phyloP scores from a whole-genome alignment of 2,888 invertebrate genomes.

The Monoplex corrugatus region DNA sequence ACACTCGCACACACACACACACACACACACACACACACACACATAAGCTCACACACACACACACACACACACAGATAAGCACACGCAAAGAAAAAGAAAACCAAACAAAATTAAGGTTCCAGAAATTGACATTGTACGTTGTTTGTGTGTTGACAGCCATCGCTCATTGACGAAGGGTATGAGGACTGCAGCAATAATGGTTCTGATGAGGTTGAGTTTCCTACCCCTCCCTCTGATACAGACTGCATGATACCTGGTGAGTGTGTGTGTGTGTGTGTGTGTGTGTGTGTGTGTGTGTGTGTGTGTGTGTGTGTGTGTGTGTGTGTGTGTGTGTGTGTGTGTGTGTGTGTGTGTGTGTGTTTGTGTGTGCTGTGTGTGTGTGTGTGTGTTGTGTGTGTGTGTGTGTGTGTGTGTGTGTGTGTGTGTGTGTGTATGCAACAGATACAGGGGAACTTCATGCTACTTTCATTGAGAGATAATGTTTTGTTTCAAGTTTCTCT shows the following conservation, averaged over 20 bases:
- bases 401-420: neutral
- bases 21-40: too few relatives aligned
- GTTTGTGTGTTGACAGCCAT: slow-evolving; percentile 37
- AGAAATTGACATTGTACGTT: neutral
- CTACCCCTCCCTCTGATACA: neutral
- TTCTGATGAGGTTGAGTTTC: slow-evolving; percentile 27
- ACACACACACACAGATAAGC: too few relatives aligned
- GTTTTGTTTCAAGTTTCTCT: too few relatives aligned
- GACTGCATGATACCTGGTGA: slow-evolving; percentile 39
- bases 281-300: neutral
- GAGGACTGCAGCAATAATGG: slow-evolving; percentile 45
- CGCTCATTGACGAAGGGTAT: slow-evolving; percentile 51
- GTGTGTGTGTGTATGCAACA: neutral
- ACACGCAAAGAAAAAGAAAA: too few relatives aligned
- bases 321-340: neutral
- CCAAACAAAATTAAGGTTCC: neutral
- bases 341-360: neutral
- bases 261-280: slow-evolving; percentile 1
- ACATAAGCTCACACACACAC: too few relatives aligned
- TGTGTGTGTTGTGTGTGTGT: neutral
- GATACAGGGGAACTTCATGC: too few relatives aligned
- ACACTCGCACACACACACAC: too few relatives aligned
- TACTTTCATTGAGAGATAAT: too few relatives aligned
- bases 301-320: neutral
- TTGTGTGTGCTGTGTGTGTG: neutral